Conservation (phyloP, 2,888 invertebrate genomes). For the Cheilosia vernalis region DNA sequence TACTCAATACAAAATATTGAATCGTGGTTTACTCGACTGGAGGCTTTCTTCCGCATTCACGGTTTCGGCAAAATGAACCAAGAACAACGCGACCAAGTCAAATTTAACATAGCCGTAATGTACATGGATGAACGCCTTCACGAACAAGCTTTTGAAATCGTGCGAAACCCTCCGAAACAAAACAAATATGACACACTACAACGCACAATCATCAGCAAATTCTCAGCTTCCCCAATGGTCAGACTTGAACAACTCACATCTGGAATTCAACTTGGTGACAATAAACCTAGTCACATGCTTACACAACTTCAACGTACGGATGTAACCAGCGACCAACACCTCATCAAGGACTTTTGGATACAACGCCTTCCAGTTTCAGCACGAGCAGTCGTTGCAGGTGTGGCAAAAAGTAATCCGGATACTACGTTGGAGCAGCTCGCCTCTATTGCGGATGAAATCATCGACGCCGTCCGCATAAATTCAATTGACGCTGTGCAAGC, state of each 20-base stretch:
- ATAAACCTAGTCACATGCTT: slow-evolving; percentile 44
- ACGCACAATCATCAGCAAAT: no score
- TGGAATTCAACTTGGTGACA: slow-evolving; percentile 47
- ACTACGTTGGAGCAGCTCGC: background rate
- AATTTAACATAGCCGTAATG: no score
- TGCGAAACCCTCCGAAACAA: no score
- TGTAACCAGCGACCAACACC: slow-evolving; percentile 32
- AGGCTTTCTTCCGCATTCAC: no score
- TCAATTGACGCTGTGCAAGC: no score
- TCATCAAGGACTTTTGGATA: slow-evolving; percentile 38
- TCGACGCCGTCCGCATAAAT: background rate
- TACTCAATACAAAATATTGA: slow-evolving; percentile 42
- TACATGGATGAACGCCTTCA: no score
- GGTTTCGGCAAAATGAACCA: no score
- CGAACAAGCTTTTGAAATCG: no score
- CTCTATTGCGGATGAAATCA: background rate
- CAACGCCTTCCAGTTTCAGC: slow-evolving; percentile 18
- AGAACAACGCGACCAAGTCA: no score
- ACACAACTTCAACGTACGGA: slow-evolving; percentile 35
- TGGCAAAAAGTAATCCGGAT: slow-evolving; percentile 30
- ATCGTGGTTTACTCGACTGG: slow-evolving; percentile 48
- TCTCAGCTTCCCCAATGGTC: no score
- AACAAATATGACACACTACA: no score
- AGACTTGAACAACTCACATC: slow-evolving; percentile 38
- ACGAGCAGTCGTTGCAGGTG: slow-evolving; percentile 41